Percentiles rank a stretch among this genome's conserved stretches.
These are phyloP conservation scores for Carassius auratus DNA, from an alignment of 2,113 vertebrate species.

Conservation along the genomic window DNA sequence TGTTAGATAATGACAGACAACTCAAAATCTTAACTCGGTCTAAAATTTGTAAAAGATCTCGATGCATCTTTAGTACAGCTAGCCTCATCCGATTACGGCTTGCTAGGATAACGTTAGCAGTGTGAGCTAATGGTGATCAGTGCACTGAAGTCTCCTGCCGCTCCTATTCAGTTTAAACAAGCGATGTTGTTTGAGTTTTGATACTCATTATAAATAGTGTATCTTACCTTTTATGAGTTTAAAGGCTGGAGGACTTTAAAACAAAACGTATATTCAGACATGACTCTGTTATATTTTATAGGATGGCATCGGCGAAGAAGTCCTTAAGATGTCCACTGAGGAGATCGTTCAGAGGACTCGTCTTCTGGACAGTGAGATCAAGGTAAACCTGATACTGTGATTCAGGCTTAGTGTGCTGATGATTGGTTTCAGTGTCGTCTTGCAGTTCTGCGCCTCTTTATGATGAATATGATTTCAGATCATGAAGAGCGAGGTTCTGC, in stretches of 20 bases:
- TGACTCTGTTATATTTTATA: conserved; percentile 55
- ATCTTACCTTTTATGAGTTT: neutral
- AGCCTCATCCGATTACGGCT: neutral
- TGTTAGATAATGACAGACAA: neutral
- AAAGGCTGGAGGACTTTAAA: neutral
- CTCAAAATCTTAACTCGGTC: neutral
- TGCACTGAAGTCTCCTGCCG: neutral
- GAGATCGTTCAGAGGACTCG: conserved; percentile 88
- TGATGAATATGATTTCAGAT: conserved; percentile 80
- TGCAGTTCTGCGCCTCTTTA: neutral
- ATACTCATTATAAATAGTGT: too few species aligned
- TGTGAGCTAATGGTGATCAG: neutral
- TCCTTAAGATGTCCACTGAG: conserved; percentile 98
- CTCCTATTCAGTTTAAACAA: neutral
- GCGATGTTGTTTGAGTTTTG: neutral
- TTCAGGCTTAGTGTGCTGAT: neutral
- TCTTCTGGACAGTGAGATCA: conserved; percentile 88
- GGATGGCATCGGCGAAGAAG: conserved; percentile 96
- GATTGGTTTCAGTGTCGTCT: neutral
- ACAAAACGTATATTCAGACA: neutral
- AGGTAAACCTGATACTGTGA: conserved; percentile 68
- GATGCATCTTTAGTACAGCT: neutral
- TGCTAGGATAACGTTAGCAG: conserved; percentile 30
- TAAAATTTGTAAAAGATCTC: neutral
- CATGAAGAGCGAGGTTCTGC: conserved; percentile 97